Percentiles rank a stretch among this genome's conserved stretches.
Evolutionary conservation across 2,113 vertebrate species (phyloP).

Genomic region (Notiomystis cincta): DNA sequence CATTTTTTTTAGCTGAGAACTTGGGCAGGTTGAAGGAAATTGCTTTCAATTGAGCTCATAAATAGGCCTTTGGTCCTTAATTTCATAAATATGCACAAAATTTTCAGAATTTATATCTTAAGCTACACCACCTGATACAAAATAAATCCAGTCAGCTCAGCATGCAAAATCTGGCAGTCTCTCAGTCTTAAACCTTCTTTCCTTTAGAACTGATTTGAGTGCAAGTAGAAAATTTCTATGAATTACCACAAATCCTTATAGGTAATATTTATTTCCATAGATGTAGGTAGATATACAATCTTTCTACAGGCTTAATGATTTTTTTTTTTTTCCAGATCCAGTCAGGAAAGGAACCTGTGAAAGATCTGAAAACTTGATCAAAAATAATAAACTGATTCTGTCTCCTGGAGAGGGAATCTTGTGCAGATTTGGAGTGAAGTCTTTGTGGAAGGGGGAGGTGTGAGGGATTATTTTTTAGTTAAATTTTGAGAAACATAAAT

Average conservation of each 20-base stretch:
- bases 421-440: accelerated
- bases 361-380: background rate
- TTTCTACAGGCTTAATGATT: background rate
- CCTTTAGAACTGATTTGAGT: background rate
- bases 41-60: background rate
- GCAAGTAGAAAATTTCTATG: background rate
- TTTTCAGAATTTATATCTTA: background rate
- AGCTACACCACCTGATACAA: accelerated
- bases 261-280: background rate
- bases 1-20: background rate
- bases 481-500: background rate
- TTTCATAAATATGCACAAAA: background rate
- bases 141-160: background rate
- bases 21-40: too few species aligned
- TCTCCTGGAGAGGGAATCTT: background rate
- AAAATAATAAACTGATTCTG: accelerated
- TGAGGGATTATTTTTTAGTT: accelerated
- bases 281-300: background rate
- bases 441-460: accelerated
- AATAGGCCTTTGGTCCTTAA: background rate
- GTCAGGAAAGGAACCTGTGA: background rate
- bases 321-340: background rate
- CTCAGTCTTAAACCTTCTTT: background rate
- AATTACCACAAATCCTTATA: background rate
- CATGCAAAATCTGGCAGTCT: background rate